Conservation (phyloP, 2,113 vertebrate genomes). For the Noctilio leporinus region DNA sequence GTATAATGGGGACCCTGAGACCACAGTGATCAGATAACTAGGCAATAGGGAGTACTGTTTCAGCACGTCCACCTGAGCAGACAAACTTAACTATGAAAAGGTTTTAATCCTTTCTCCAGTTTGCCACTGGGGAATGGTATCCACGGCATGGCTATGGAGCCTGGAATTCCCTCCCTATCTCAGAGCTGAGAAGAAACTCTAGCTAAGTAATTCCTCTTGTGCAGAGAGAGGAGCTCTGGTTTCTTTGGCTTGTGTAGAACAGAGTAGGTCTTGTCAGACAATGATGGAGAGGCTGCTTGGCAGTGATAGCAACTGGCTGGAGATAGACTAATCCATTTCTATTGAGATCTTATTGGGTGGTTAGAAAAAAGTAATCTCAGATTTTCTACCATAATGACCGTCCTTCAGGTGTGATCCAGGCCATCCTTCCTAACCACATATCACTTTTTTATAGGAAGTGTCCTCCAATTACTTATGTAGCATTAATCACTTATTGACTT, state of each 20-base stretch:
- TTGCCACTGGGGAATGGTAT: slow-evolving; percentile 27
- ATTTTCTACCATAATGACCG: not conserved
- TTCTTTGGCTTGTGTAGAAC: slow-evolving; percentile 38
- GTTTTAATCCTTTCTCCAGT: not conserved
- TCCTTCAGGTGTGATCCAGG: not conserved
- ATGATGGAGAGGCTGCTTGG: not conserved
- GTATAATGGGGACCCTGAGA: slow-evolving; percentile 42
- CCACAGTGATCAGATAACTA: slow-evolving; percentile 37
- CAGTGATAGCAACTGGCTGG: not conserved
- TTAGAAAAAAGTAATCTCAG: not conserved
- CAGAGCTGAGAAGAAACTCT: not conserved
- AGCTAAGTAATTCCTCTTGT: not conserved
- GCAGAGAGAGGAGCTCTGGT: slow-evolving; percentile 6
- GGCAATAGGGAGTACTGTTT: slow-evolving; percentile 5
- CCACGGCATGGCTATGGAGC: not conserved
- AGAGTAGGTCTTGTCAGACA: slow-evolving; percentile 14
- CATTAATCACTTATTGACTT: not conserved
- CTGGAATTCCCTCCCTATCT: slow-evolving; percentile 26
- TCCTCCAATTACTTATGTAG: not conserved
- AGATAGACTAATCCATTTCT: not conserved
- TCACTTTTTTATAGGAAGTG: not conserved
- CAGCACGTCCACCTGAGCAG: slow-evolving; percentile 3
- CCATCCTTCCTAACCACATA: not conserved
- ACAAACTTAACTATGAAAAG: slow-evolving; percentile 37
- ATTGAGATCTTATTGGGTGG: not conserved